Base-by-base conservation (phyloP, 2,888 invertebrate genomes). In the Dinocampus coccinellae region DNA sequence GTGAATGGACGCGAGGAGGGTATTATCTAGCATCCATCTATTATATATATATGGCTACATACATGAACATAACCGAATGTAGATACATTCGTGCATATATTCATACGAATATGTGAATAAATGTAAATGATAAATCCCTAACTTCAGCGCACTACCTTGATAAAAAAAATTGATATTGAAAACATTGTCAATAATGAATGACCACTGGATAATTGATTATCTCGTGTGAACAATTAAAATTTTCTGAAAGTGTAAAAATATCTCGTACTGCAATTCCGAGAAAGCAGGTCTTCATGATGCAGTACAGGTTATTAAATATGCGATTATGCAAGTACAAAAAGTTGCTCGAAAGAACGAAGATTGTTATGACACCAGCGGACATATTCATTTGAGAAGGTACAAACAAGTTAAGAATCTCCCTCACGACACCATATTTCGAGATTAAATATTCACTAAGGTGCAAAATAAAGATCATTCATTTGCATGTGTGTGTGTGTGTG, bases 261-360 rank as follows among this genome's bases (percentile, higher is more conserved):
- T 29, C 3, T 29, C 29, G 7, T 29, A 64, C 16, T 36, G 20
- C 36, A 61, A 16, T n/a, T 29, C 16, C 42, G 57, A 9, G 33
- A 52, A 64, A n/a, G 64, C 64, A 64, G 64, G 52, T 52, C 52
- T 26, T 29, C 29, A 3, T 42, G 24, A 13, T 42, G 55, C 53
- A 26, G 34, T 55, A 55, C 33, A 34, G 79, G 80, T 83, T 83
- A 83, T 83, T 83, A 83, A 79, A 77, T 73, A 83, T 79, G 78
- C 71, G 79, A 82, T 83, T 83, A 80, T 79, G 81, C 82, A 83
- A 83, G 53, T 72, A 70, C 78, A 77, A 80, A 79, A 83, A 80
- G 83, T 77, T 76, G 78, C 79, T 80, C 80, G 77, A 81, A 83
- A 83, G 81, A 81, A 83, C 81, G 81, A 76, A 16, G 53, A 66